Evolutionary conservation across 1,140 invertebrate species (phyloP).

Genomic region (Camponotus floridanus): DNA sequence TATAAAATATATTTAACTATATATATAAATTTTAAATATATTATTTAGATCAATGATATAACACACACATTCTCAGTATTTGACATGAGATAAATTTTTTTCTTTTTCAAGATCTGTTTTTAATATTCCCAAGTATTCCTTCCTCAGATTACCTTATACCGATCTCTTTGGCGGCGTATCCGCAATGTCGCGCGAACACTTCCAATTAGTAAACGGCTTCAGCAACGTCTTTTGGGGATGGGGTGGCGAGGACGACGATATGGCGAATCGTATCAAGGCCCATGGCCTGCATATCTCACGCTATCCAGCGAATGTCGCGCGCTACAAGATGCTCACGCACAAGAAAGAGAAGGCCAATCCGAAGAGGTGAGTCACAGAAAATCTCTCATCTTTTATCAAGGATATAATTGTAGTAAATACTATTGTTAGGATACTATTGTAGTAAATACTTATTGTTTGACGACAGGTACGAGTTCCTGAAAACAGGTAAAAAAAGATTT

Average conservation of each 20-base stretch:
- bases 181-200: conserved; percentile 93
- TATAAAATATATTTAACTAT: neutral
- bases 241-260: conserved; percentile 97
- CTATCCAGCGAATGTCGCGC: conserved; percentile 94
- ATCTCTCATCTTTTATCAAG: neutral
- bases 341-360: conserved; percentile 95
- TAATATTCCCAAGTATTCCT: neutral
- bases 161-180: conserved; percentile 96
- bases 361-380: conserved; percentile 89
- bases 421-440: conserved; percentile 7
- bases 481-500: conserved; percentile 93
- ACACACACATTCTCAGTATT: neutral
- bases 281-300: conserved; percentile 93
- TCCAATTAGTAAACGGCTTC: conserved; percentile 95
- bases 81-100: neutral
- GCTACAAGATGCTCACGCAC: conserved; percentile 97
- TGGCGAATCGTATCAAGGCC: conserved; percentile 94
- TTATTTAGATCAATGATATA: neutral
- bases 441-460: conserved; percentile 52
- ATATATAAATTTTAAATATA: neutral
- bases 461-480: conserved; percentile 93
- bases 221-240: conserved; percentile 97
- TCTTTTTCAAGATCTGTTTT: neutral
- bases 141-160: conserved; percentile 92
- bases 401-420: conserved; percentile 56